Evolutionary conservation across 2,888 invertebrate genomes (phyloP).

Genomic region (Drosophila siamana): DNA sequence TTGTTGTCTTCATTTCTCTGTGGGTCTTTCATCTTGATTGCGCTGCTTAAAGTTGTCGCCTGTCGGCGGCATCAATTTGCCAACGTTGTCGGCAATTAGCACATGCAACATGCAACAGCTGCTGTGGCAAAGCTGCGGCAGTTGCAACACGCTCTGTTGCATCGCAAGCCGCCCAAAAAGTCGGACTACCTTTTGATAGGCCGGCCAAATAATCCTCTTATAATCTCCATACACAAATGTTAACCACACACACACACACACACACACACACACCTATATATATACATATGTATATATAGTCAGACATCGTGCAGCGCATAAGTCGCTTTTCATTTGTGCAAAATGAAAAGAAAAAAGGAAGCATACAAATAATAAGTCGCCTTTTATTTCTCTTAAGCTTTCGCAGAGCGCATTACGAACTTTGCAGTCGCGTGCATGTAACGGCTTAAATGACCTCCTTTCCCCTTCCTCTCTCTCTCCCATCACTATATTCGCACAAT

Average conservation of each 20-base stretch:
- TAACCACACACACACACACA: conserved; percentile 17
- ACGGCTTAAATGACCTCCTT: background rate
- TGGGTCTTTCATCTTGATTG: background rate
- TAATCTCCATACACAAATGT: conserved; percentile 46
- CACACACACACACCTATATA: conserved; percentile 9
- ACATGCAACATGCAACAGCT: conserved; percentile 17
- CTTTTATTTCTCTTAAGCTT: conserved; percentile 14
- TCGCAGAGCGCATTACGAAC: background rate
- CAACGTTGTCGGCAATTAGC: conserved; percentile 48
- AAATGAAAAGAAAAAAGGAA: conserved; percentile 1
- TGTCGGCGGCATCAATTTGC: background rate
- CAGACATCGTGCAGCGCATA: conserved; percentile 27
- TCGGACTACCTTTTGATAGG: conserved; percentile 37
- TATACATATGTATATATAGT: conserved; percentile 6
- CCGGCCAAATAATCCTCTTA: conserved; percentile 47
- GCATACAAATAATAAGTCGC: background rate
- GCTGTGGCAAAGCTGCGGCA: background rate
- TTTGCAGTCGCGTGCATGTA: background rate
- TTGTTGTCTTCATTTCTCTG: background rate
- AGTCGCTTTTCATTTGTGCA: conserved; percentile 51
- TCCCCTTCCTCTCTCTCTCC: background rate
- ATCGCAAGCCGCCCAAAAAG: background rate
- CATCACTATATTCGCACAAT: too few species aligned
- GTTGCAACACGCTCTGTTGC: conserved; percentile 2
- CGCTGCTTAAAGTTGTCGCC: background rate